Conservation (phyloP, 2,113 vertebrate species). For the Peromyscus maniculatus region DNA sequence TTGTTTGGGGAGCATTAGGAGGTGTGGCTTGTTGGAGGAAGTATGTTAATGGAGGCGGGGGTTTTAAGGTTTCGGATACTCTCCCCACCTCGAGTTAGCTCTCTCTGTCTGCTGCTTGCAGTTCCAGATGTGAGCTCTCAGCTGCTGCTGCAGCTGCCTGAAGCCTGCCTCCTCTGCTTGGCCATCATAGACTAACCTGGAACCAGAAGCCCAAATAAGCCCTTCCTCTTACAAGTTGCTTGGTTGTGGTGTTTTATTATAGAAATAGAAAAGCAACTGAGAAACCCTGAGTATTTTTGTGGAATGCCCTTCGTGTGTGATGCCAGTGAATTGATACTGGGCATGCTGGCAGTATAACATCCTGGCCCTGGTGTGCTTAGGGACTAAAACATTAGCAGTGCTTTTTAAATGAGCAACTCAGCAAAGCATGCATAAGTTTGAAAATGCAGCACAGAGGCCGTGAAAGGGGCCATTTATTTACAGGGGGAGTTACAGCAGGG, state of each 20-base stretch:
- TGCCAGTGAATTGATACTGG: too few species aligned
- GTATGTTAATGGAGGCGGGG: background rate
- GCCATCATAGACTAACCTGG: background rate
- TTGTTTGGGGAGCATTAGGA: background rate
- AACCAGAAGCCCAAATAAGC: background rate
- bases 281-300: background rate
- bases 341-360: fast-evolving
- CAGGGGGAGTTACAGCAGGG: background rate
- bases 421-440: background rate
- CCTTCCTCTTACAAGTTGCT: background rate
- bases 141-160: background rate
- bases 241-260: background rate
- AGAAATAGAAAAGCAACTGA: background rate
- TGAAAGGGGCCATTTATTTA: background rate
- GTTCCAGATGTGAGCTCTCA: background rate
- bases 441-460: background rate
- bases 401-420: background rate
- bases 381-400: background rate
- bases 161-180: background rate
- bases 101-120: background rate
- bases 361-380: background rate
- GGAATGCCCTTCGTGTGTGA: background rate
- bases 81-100: background rate
- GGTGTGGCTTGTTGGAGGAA: background rate
- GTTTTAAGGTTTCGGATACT: background rate